These are phyloP conservation scores for Panurus biarmicus DNA, from an alignment of 2,113 vertebrate species.

Conservation along the genomic window DNA sequence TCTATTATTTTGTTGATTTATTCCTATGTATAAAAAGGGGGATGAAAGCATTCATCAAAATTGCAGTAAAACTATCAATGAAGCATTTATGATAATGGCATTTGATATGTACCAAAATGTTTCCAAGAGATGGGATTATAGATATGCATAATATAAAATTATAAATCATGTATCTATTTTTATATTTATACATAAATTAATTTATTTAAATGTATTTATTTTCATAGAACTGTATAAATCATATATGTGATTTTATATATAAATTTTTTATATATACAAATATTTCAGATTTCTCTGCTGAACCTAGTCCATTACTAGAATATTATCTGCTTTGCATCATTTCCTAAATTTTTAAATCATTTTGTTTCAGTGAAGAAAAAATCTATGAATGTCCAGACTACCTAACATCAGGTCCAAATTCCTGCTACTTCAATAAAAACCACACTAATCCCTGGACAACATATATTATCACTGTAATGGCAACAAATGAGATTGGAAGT, in stretches of 20 bases:
- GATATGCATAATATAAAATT: neutral
- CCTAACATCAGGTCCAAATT: conserved; percentile 79
- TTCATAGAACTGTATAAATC: neutral
- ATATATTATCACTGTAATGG: conserved; percentile 85
- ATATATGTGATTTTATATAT: neutral
- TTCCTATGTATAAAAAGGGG: neutral
- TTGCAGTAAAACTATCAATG: neutral
- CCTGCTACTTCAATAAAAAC: conserved; percentile 90
- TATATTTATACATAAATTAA: neutral
- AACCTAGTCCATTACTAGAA: neutral
- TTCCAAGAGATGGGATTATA: neutral
- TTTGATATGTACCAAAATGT: neutral
- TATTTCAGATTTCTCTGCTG: neutral
- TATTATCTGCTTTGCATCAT: neutral
- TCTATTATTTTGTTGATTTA: neutral
- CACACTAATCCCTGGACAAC: conserved; percentile 82
- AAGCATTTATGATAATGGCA: neutral
- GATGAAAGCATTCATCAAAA: neutral
- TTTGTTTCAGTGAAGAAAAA: conserved; percentile 71
- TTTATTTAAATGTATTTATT: neutral
- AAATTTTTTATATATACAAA: neutral
- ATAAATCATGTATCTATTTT: neutral
- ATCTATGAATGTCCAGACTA: conserved; percentile 88
- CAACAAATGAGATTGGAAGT: conserved; percentile 81
- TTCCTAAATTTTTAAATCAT: neutral